Evolutionary conservation across 1,140 invertebrate species (phyloP), one percentile per base, ranked within the genome.

Genomic region (Anoplophora glabripennis): DNA sequence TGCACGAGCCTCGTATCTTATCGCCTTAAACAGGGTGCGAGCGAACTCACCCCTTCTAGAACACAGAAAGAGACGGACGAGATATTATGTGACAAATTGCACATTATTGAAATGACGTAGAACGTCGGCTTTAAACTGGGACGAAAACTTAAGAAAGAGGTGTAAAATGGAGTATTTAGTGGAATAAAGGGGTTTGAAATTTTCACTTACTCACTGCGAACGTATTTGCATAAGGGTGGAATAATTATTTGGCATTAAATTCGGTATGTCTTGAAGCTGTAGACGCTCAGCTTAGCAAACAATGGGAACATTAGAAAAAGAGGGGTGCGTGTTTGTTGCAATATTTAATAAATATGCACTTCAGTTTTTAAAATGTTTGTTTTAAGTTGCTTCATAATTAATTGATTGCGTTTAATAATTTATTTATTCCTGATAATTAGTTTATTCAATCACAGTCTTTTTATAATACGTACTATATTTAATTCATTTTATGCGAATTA

Each of bases 71-170:
- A 62, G 61, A 68, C 44, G 57, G 61, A 45, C 48, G 58, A 57
- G 67, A 72, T 72, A 72, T 71, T 72, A 71, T 71, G 71, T 72
- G 69, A 72, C 71, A 72, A 72, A 72, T 72, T 71, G 68, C 66
- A 66, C 71, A 71, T 71, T 69, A 72, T 72, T 71, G 71, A 68
- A 66, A 67, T 64, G 63, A 67, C 65, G 63, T 59, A 59, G 53
- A 59, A 51, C 57, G 48, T 42, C 35, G 54, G 51, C 37, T 63
- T 57, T 57, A 59, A 63, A 64, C 45, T 58, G 68, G 62, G 60
- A 56, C 56, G 55, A 56, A 49, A 41, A 53, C 41, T 47, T 42
- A 48, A 60, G 62, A 64, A 64, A 60, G 63, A 63, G 59, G 59
- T 53, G 65, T 59, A 65, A 63, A 68, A 67, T 65, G 59, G 65